A percentile compares a stretch with the other conserved stretches of the same genome.
These are phyloP conservation scores for Vollenhovia emeryi DNA, from an alignment of 1,140 invertebrate species.

Conservation along the genomic window DNA sequence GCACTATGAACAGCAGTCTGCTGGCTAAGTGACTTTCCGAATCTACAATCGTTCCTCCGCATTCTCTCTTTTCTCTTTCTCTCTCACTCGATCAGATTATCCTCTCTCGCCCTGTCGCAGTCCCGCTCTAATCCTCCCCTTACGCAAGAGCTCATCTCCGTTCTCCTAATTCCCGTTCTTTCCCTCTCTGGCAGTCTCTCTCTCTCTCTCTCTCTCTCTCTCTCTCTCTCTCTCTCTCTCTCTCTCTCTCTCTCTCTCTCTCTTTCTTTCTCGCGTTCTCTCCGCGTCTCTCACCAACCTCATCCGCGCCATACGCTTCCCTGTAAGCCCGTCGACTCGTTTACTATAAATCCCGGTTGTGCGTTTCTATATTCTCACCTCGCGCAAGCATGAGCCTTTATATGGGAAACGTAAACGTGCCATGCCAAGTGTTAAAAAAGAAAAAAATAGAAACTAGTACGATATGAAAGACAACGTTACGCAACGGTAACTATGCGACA, in stretches of 20 bases:
- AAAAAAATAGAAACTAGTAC: too few relatives aligned
- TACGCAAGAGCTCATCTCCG: neutral
- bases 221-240: too few relatives aligned
- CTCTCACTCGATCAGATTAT: constrained; percentile 39
- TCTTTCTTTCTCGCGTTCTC: too few relatives aligned
- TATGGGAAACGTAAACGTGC: neutral
- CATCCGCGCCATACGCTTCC: constrained; percentile 15
- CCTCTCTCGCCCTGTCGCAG: constrained; percentile 56
- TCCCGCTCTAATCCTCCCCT: neutral
- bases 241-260: constrained; percentile 7
- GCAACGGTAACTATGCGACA: neutral
- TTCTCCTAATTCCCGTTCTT: neutral
- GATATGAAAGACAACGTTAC: neutral
- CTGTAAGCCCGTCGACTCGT: neutral
- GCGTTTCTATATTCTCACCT: neutral
- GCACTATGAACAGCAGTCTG: constrained; percentile 85
- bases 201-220: neutral
- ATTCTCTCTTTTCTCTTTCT: constrained; percentile 62
- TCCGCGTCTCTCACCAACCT: neutral
- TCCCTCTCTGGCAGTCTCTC: neutral
- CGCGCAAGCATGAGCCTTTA: neutral
- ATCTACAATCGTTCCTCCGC: constrained; percentile 80
- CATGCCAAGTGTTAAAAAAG: neutral
- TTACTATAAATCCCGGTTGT: constrained; percentile 7
- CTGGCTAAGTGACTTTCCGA: constrained; percentile 84